phyloP scores from a whole-genome alignment of 2,888 invertebrate species.

The Onchidella celtica region DNA sequence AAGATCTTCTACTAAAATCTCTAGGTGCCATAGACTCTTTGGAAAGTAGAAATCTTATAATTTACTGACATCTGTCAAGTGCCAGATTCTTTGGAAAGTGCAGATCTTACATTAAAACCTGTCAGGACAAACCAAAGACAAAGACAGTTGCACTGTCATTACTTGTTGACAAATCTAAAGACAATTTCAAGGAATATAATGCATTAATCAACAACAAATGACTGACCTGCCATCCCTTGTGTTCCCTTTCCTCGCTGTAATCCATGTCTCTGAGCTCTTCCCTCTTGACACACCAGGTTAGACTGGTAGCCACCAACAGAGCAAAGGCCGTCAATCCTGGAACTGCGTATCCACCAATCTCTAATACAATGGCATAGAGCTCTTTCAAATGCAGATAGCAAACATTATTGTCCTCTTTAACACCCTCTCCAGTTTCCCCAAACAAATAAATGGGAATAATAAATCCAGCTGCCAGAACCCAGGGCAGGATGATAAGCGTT shows the following conservation, averaged over 20 bases:
- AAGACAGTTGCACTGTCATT: too few species aligned
- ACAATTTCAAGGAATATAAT: too few species aligned
- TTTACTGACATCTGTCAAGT: too few species aligned
- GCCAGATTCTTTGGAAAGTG: too few species aligned
- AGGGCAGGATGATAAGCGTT: conserved; percentile 24
- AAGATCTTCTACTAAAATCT: too few species aligned
- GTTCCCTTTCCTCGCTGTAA: conserved; percentile 31
- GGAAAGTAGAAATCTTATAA: too few species aligned
- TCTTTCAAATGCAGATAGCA: conserved; percentile 22
- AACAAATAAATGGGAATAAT: conserved; percentile 33
- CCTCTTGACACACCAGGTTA: conserved; percentile 25
- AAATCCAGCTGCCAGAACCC: conserved; percentile 6
- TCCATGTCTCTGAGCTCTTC: conserved; percentile 39
- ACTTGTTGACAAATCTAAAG: too few species aligned
- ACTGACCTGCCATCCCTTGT: conserved; percentile 47
- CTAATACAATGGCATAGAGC: background rate
- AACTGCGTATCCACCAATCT: conserved; percentile 20
- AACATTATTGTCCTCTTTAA: background rate
- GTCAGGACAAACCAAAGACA: too few species aligned
- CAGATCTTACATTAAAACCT: too few species aligned
- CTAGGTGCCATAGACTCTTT: too few species aligned
- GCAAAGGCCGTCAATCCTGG: conserved; percentile 26
- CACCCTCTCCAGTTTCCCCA: conserved; percentile 36
- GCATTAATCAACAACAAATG: too few species aligned
- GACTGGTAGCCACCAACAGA: conserved; percentile 33